Evolutionary conservation across 2,888 invertebrate species (phyloP).

Genomic region (Netelia inedita): DNA sequence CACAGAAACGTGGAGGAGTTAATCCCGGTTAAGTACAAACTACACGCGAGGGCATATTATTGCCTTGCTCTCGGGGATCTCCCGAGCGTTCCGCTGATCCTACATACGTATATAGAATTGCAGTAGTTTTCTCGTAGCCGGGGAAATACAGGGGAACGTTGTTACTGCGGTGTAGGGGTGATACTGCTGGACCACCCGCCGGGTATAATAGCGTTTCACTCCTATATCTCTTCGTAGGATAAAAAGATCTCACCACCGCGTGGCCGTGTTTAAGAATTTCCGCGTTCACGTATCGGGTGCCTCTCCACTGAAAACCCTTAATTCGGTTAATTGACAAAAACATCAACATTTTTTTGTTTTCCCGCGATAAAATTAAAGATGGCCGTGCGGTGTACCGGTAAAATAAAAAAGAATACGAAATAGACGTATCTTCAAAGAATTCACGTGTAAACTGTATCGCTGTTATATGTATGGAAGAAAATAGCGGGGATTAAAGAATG

Average conservation of each 20-base stretch:
- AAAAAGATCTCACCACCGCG: no score
- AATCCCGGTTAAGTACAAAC: conserved; percentile 71
- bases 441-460: no score
- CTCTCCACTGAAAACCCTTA: no score
- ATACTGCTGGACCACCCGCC: conserved; percentile 15
- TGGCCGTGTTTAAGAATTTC: neutral
- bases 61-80: conserved; percentile 56
- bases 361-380: no score
- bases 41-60: conserved; percentile 70
- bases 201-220: neutral
- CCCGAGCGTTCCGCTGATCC: conserved; percentile 12
- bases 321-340: no score
- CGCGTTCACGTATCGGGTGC: neutral
- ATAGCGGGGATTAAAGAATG: conserved; percentile 31
- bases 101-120: conserved; percentile 7
- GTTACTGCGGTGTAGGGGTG: neutral
- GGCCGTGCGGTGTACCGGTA: no score
- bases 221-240: neutral
- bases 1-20: conserved; percentile 58
- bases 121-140: conserved; percentile 51
- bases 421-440: no score
- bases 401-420: neutral
- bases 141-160: neutral
- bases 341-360: no score
- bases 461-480: neutral